Evolutionary conservation across 2,797 vertebrate genomes (phyloP).

Genomic region (Neomorphus geoffroyi): DNA sequence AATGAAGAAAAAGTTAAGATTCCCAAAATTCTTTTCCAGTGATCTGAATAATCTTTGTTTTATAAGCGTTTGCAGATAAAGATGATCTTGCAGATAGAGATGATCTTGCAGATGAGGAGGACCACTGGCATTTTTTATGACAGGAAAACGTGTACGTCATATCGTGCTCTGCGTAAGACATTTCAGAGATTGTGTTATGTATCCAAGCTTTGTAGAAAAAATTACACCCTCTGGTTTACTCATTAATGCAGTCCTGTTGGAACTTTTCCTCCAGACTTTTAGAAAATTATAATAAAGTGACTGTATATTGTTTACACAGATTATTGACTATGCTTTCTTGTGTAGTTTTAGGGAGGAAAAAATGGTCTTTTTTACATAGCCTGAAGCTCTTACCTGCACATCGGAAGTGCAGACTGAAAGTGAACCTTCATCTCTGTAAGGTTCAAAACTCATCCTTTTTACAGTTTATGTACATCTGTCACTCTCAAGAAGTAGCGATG

Average conservation of each 20-base stretch:
- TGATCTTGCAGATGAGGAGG: background rate
- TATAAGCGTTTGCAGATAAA: background rate
- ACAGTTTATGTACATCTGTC: background rate
- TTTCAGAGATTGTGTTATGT: background rate
- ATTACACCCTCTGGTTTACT: conserved; percentile 28
- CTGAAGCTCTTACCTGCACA: background rate
- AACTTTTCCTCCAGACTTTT: conserved; percentile 11
- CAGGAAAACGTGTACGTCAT: background rate
- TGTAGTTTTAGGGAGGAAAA: background rate
- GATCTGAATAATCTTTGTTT: conserved; percentile 12
- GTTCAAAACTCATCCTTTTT: background rate
- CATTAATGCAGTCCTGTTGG: conserved; percentile 26
- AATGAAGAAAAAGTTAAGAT: background rate
- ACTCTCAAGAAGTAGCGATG: background rate
- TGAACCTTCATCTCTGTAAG: background rate
- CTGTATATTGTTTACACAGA: conserved; percentile 36
- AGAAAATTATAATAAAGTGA: conserved; percentile 5
- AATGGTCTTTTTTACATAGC: background rate
- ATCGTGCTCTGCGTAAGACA: background rate
- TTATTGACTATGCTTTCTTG: conserved; percentile 20
- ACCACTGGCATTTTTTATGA: background rate
- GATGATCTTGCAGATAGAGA: no score
- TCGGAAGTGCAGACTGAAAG: conserved; percentile 17
- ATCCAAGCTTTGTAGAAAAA: background rate
- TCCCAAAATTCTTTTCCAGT: background rate